Percentiles rank a stretch among this genome's conserved stretches.
Evolutionary conservation across 1,140 invertebrate species (phyloP).

Genomic region (Lepidurus couesii): DNA sequence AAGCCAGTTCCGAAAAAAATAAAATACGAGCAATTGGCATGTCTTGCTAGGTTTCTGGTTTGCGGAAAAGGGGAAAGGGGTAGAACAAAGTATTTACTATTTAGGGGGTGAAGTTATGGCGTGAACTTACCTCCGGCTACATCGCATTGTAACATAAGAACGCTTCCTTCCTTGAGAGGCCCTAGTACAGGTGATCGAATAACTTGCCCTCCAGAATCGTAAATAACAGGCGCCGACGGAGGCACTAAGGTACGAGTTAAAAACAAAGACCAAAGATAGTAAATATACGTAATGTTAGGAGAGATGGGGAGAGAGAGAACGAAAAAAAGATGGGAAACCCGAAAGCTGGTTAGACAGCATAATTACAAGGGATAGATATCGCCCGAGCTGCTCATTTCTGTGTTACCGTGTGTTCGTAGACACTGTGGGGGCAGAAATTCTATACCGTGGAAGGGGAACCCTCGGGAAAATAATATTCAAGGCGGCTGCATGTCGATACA

Average conservation of each 20-base stretch:
- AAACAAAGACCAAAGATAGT: not conserved
- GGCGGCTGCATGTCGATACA: not conserved
- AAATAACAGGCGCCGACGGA: slow-evolving; percentile 27
- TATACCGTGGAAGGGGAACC: not conserved
- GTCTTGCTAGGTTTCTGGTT: too few species aligned
- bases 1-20: too few species aligned
- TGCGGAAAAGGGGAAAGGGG: too few species aligned
- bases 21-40: too few species aligned
- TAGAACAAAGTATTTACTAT: too few species aligned
- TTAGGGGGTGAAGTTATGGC: not conserved
- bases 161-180: slow-evolving; percentile 9
- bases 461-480: not conserved
- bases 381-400: not conserved
- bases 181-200: slow-evolving; percentile 27
- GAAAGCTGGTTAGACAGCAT: not conserved
- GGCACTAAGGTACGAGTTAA: slow-evolving; percentile 18
- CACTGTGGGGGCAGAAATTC: too few species aligned
- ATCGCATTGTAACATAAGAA: slow-evolving; percentile 29
- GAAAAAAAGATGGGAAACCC: not conserved
- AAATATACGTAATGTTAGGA: not conserved
- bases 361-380: slow-evolving; percentile 15
- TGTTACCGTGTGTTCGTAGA: not conserved
- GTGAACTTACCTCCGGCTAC: slow-evolving; percentile 28
- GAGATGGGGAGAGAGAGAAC: not conserved
- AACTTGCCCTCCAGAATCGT: slow-evolving; percentile 24